phyloP scores from a whole-genome alignment of 35 echinoderm and acorn worm genomes.

The Apostichopus californicus region DNA sequence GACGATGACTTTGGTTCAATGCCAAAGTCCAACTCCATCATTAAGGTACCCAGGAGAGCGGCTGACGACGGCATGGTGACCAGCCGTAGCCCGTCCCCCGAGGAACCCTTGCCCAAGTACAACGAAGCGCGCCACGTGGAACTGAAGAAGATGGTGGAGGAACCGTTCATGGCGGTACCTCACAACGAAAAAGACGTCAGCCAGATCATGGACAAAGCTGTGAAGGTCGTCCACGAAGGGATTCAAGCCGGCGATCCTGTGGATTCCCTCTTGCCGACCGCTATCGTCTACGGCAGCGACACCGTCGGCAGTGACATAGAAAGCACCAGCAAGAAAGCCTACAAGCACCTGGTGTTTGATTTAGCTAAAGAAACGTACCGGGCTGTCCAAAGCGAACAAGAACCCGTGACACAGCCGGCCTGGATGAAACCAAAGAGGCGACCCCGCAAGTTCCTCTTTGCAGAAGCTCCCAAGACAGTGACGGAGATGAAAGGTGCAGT shows the following conservation, averaged over 20 bases:
- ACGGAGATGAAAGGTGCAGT: constrained; percentile 65
- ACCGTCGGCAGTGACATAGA: constrained; percentile 92
- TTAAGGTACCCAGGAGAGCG: constrained; percentile 78
- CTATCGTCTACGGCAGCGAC: constrained; percentile 73
- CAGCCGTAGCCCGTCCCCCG: constrained; percentile 18
- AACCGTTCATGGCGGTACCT: constrained; percentile 94
- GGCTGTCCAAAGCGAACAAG: constrained; percentile 74
- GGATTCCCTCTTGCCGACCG: constrained; percentile 44
- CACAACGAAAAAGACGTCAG: constrained; percentile 88
- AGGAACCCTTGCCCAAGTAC: constrained; percentile 52
- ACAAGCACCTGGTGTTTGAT: constrained; percentile 87
- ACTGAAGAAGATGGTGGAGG: constrained; percentile 79
- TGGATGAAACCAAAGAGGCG: constrained; percentile 97
- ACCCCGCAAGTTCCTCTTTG: constrained; percentile 76
- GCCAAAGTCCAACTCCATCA: constrained; percentile 89
- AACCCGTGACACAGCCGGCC: constrained; percentile 64
- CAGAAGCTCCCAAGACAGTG: constrained; percentile 56
- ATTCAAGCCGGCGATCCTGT: constrained; percentile 44
- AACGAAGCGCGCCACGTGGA: constrained; percentile 65
- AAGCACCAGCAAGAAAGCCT: constrained; percentile 87
- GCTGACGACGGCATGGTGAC: constrained; percentile 20
- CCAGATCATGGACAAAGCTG: constrained; percentile 59
- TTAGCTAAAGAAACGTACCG: constrained; percentile 84
- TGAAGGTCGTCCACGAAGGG: constrained; percentile 73
- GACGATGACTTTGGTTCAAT: constrained; percentile 99